A percentile compares a stretch with the other conserved stretches of the same genome.
Conservation (phyloP, 2,113 vertebrate species). For the Proteles cristata region DNA sequence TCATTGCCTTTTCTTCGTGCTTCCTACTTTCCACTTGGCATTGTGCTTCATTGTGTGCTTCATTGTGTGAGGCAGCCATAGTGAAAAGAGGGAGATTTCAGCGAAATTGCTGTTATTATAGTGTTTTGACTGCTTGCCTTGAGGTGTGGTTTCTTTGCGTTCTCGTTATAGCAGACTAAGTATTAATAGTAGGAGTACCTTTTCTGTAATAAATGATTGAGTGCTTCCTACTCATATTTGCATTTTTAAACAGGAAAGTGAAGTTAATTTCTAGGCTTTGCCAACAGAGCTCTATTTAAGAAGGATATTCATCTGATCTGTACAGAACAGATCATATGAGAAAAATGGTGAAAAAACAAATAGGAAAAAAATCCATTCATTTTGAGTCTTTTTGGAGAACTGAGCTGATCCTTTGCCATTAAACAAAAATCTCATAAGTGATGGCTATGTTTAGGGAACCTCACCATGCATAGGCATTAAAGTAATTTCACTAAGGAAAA, state of each 20-base stretch:
- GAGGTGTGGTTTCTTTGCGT: background rate
- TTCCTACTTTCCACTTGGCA: background rate
- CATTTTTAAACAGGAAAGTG: constrained; percentile 59
- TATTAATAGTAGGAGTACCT: background rate
- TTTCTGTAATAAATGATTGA: constrained; percentile 59
- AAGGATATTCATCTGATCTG: constrained; percentile 6
- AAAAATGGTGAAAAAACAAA: constrained; percentile 36
- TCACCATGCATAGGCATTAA: background rate
- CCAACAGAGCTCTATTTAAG: constrained; percentile 54
- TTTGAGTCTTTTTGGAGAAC: constrained; percentile 38
- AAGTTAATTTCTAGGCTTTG: constrained; percentile 67
- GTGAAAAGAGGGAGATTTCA: background rate
- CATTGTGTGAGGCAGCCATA: background rate
- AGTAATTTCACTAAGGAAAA: background rate
- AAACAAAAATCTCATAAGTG: constrained; percentile 24
- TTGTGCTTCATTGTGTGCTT: no score
- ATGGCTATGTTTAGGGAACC: background rate
- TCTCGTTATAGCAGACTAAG: background rate
- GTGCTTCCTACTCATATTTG: constrained; percentile 64
- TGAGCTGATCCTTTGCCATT: background rate
- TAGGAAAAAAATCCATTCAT: background rate
- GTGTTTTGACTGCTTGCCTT: constrained; percentile 66
- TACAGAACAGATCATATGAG: background rate
- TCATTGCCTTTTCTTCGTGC: background rate
- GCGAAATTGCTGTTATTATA: background rate